Base-by-base conservation (phyloP, 2,888 invertebrate genomes). In the Nycteola revayana region DNA sequence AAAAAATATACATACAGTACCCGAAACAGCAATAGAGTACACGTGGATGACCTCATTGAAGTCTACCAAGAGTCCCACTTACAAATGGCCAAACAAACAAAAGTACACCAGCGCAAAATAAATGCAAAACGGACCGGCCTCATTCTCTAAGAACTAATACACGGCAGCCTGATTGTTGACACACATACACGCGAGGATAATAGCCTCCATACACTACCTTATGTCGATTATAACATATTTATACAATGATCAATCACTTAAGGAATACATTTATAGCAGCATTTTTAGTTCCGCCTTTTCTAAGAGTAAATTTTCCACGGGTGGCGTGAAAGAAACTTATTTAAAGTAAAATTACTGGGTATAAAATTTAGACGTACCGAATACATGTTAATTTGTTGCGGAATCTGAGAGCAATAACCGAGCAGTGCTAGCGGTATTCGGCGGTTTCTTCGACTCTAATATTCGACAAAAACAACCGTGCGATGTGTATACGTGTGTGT, bases 351-450 rank as follows among this genome's bases (percentile, higher is more conserved):
- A 79, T 83, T 74, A 76, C 77, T 72, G 69, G 77, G 74, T 79
- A 77, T 78, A 77, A 85, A 83, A 82, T 80, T 71, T 78, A 79
- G 77, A 72, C 77, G 86, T 85, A 84, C 86, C 73, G 84, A 86
- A 88, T 88, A 85, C 87, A 87, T 88, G 86, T 84, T 88, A 88
- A 88, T 88, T 87, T 86, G 84, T 88, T 88, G 85, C 87, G 86
- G 87, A 86, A 87, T 84, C 83, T 52, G 86, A 86, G 87, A 86
- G 87, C 87, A 87, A 86, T 86, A 88, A 86, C 87, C 86, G 86
- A 68, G 69, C 71, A 61, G 55, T 69, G 76, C 75, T 87, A 87
- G 87, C 87, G 87, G 87, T 87, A 87, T 84, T 82, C 66, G 77
- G 84, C 67, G 85, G 85, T 85, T 84, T 83, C 82, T 75, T 81